These are phyloP conservation scores for Galendromus occidentalis DNA, from an alignment of 1,140 invertebrate genomes.

Conservation along the genomic window DNA sequence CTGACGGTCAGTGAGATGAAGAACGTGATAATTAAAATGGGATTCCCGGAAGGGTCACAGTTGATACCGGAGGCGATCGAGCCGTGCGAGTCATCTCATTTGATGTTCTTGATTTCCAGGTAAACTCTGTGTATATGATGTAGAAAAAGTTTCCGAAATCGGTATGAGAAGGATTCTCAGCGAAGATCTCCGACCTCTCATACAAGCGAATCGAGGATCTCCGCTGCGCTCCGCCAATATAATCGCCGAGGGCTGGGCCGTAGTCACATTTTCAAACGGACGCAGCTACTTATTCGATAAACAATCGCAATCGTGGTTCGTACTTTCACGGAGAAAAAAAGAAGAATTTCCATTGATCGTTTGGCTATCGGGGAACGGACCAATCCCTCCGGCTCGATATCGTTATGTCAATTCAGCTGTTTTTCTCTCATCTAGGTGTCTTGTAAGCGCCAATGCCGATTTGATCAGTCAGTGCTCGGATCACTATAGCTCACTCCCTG, in stretches of 20 bases:
- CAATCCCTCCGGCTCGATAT: background rate
- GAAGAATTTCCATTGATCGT: conserved; percentile 12
- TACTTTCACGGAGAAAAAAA: conserved; percentile 11
- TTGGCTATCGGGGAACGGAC: background rate
- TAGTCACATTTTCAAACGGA: conserved; percentile 43
- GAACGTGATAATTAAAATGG: background rate
- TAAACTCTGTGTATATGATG: background rate
- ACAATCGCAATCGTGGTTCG: conserved; percentile 43
- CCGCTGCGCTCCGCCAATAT: background rate
- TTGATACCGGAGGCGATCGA: no score
- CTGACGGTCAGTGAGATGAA: background rate
- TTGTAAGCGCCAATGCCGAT: conserved; percentile 25
- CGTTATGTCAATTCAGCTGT: background rate
- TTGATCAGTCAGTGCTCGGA: conserved; percentile 26
- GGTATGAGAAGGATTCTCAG: conserved; percentile 27
- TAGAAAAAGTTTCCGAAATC: conserved; percentile 15
- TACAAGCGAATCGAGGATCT: background rate
- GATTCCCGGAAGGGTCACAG: no score
- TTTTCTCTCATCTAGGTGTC: conserved; percentile 21
- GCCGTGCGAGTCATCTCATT: no score
- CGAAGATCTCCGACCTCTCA: conserved; percentile 38
- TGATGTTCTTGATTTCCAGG: no score
- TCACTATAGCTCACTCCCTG: conserved; percentile 24
- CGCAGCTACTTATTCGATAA: conserved; percentile 43
- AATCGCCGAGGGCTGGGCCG: conserved; percentile 32